Percentiles rank a stretch among this genome's conserved stretches.
These are phyloP conservation scores for Drosophila lacteicornis DNA, from an alignment of 1,140 invertebrate genomes.

Conservation along the genomic window DNA sequence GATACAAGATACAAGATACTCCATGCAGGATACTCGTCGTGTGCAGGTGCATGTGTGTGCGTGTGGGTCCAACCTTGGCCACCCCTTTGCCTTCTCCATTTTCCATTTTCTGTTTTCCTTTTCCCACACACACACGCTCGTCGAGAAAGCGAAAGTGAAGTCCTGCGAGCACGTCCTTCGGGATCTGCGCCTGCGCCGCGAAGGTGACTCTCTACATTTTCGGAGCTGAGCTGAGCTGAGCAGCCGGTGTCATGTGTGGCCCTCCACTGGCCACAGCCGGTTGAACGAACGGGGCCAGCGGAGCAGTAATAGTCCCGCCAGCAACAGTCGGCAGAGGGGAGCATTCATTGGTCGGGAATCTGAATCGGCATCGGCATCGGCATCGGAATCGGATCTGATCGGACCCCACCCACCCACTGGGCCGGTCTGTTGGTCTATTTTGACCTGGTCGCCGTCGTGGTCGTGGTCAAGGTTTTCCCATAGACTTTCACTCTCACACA, in stretches of 20 bases:
- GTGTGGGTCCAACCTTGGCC: conserved; percentile 44
- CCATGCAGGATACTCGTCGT: conserved; percentile 17
- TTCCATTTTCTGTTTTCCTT: conserved; percentile 3
- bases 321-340: conserved; percentile 54
- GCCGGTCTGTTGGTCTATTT: conserved; percentile 11
- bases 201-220: conserved; percentile 26
- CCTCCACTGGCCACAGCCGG: conserved; percentile 44
- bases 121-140: conserved; percentile 29
- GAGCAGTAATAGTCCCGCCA: conserved; percentile 41
- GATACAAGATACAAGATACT: conserved; percentile 51
- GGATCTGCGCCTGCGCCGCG: conserved; percentile 43
- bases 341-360: conserved; percentile 50
- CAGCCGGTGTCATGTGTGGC: conserved; percentile 35
- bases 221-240: neutral
- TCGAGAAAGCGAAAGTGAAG: conserved; percentile 66
- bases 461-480: conserved; percentile 83
- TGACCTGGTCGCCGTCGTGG: conserved; percentile 44
- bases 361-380: conserved; percentile 22
- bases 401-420: conserved; percentile 18
- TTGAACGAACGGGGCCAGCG: conserved; percentile 75
- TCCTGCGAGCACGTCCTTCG: conserved; percentile 30
- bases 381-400: conserved; percentile 26
- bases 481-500: conserved; percentile 84
- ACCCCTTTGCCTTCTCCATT: conserved; percentile 43
- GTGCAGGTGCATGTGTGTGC: conserved; percentile 25